Percentiles rank a stretch among this genome's conserved stretches.
Conservation (phyloP, 2,113 vertebrate genomes). For the Myiozetetes cayanensis region DNA sequence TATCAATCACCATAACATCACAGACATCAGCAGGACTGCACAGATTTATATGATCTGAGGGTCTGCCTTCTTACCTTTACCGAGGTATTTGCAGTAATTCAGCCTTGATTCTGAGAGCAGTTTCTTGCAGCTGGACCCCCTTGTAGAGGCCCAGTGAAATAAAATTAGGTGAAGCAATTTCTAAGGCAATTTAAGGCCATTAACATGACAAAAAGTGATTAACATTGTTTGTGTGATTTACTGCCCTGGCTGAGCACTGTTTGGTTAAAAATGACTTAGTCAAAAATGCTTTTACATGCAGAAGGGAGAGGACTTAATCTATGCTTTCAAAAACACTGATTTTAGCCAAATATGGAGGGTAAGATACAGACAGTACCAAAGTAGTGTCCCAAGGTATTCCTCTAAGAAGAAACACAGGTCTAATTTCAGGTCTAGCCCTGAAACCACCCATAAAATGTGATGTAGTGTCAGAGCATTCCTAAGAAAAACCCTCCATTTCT, state of each 20-base stretch:
- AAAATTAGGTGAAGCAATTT: slow-evolving; percentile 39
- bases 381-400: not conserved
- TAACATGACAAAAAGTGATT: slow-evolving; percentile 37
- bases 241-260: not conserved
- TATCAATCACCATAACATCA: slow-evolving; percentile 45
- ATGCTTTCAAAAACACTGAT: not conserved
- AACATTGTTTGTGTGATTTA: slow-evolving; percentile 61
- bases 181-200: slow-evolving; percentile 11
- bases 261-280: slow-evolving; percentile 30
- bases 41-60: not conserved
- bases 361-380: not conserved
- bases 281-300: slow-evolving; percentile 21
- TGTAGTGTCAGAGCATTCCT: not conserved
- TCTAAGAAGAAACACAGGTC: not conserved
- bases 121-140: not conserved
- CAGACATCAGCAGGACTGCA: slow-evolving; percentile 11
- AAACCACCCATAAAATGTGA: not conserved
- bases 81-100: not conserved
- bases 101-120: not conserved
- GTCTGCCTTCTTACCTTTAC: slow-evolving; percentile 4
- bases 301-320: slow-evolving; percentile 7
- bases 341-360: slow-evolving; percentile 12
- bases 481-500: not conserved
- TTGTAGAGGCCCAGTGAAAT: not conserved
- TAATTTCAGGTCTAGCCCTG: not conserved